Conservation (phyloP, 2,888 invertebrate species). For the Heliothis peltigera region DNA sequence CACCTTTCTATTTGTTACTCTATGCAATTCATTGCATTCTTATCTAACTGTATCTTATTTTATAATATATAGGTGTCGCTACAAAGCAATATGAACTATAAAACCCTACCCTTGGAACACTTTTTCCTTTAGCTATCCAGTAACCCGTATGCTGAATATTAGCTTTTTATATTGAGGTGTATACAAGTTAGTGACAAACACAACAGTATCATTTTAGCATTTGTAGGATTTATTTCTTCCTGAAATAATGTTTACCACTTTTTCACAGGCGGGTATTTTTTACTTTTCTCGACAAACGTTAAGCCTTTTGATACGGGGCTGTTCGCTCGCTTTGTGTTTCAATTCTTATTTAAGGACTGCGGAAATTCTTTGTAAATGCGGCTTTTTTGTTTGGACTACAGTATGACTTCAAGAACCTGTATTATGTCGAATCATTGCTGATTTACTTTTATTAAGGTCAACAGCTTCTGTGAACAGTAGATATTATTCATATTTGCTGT, state of each 20-base stretch:
- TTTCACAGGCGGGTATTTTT: constrained; percentile 26
- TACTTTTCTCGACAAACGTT: constrained; percentile 35
- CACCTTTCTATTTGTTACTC: constrained; percentile 65
- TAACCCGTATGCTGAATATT: neutral
- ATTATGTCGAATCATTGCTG: constrained; percentile 26
- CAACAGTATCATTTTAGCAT: neutral
- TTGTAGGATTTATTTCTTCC: constrained; percentile 28
- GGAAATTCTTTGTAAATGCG: constrained; percentile 27
- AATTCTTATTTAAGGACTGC: constrained; percentile 38
- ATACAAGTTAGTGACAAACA: neutral
- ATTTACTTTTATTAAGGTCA: neutral
- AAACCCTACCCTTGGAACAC: neutral
- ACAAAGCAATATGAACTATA: neutral
- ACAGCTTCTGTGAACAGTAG: too few relatives aligned
- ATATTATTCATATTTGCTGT: too few relatives aligned
- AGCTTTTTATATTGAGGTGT: neutral
- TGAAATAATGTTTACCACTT: constrained; percentile 32
- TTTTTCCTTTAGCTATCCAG: neutral
- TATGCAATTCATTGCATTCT: constrained; percentile 47
- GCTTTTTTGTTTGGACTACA: constrained; percentile 14
- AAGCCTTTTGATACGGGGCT: constrained; percentile 44
- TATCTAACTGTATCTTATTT: constrained; percentile 12
- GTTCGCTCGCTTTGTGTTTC: constrained; percentile 44
- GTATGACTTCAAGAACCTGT: constrained; percentile 21
- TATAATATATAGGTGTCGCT: neutral